These are phyloP conservation scores for Littorina saxatilis DNA, from an alignment of 1,140 invertebrate genomes.

Conservation along the genomic window DNA sequence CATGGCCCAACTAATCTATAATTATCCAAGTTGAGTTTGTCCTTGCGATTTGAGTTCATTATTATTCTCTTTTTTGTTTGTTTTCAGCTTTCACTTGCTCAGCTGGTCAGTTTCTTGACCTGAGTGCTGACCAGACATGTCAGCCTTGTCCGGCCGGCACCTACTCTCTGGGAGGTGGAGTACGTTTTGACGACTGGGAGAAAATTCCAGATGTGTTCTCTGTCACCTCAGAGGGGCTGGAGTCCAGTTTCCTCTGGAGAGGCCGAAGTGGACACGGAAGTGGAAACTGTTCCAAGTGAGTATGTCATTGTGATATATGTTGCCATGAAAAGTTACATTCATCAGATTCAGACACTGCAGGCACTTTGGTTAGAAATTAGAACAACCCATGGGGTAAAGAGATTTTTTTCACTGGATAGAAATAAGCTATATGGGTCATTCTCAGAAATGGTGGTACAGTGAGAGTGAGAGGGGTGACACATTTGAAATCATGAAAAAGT, in stretches of 20 bases:
- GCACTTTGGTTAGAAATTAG: no score
- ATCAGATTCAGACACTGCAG: no score
- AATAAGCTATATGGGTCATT: no score
- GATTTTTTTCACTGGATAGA: no score
- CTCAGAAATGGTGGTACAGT: no score
- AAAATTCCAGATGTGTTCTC: conserved; percentile 76
- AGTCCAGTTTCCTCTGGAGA: conserved; percentile 6
- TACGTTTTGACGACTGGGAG: conserved; percentile 78
- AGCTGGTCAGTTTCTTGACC: conserved; percentile 76
- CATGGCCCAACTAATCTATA: no score
- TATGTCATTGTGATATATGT: conserved; percentile 1
- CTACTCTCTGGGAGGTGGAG: conserved; percentile 79
- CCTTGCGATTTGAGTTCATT: no score
- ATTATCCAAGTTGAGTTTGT: no score
- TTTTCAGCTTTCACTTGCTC: conserved; percentile 76
- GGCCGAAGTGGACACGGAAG: conserved; percentile 11
- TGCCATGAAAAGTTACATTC: not conserved
- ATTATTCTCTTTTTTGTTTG: no score
- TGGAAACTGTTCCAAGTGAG: conserved; percentile 66
- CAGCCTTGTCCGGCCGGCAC: conserved; percentile 77
- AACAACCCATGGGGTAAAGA: no score
- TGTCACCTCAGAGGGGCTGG: conserved; percentile 74
- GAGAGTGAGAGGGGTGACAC: no score
- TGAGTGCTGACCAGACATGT: conserved; percentile 76
- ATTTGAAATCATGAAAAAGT: no score